phyloP scores from a whole-genome alignment of 2,797 vertebrate genomes.

The Hippopotamyrus pictus region DNA sequence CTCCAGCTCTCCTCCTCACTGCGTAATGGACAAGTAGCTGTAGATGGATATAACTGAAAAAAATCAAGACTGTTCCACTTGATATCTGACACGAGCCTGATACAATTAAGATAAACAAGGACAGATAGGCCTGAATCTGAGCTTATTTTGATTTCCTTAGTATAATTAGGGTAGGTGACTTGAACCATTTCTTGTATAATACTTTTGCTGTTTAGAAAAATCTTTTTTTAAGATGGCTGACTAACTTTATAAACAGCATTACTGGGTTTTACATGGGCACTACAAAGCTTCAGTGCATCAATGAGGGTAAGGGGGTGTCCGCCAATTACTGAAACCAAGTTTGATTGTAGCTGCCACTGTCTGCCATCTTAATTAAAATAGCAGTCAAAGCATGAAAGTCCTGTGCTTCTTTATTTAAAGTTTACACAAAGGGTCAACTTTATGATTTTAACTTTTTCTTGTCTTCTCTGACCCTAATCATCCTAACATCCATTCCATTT shows the following conservation, averaged over 20 bases:
- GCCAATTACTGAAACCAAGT: neutral
- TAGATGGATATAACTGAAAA: neutral
- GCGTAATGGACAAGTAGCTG: neutral
- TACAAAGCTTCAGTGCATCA: neutral
- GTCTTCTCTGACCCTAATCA: neutral
- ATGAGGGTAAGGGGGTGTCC: neutral
- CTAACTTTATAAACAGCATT: neutral
- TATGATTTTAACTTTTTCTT: neutral
- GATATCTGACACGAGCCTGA: neutral
- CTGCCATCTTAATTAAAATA: neutral
- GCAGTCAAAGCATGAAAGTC: neutral
- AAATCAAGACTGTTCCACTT: neutral
- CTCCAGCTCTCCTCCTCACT: neutral
- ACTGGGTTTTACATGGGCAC: neutral
- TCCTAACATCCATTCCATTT: neutral
- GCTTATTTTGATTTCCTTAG: neutral
- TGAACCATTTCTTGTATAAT: neutral
- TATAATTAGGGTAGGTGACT: neutral
- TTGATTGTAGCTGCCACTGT: neutral
- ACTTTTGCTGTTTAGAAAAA: neutral
- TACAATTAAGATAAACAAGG: neutral
- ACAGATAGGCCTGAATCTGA: neutral
- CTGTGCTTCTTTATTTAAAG: neutral
- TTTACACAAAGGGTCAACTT: neutral
- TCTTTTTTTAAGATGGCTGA: neutral